phyloP scores from a whole-genome alignment of 2,797 vertebrate species.

The Sebastes hubbsi region DNA sequence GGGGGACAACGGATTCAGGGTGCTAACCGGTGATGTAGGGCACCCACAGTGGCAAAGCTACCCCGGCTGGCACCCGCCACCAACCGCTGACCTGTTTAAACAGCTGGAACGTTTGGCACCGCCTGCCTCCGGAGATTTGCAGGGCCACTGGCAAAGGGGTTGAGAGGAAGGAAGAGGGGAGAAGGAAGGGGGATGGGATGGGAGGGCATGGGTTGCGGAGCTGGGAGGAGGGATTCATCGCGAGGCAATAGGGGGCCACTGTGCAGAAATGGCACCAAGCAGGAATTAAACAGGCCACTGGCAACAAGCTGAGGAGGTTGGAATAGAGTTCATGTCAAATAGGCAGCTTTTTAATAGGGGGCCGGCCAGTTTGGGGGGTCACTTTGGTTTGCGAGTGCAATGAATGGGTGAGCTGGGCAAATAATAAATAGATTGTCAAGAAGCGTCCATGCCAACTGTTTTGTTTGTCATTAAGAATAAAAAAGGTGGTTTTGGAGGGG shows the following conservation, averaged over 20 bases:
- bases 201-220: background rate
- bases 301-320: constrained; percentile 43
- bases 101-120: constrained; percentile 75
- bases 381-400: constrained; percentile 6
- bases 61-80: constrained; percentile 45
- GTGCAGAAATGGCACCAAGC: constrained; percentile 62
- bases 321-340: constrained; percentile 51
- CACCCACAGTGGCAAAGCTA: constrained; percentile 56
- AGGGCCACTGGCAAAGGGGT: constrained; percentile 58
- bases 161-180: constrained; percentile 59
- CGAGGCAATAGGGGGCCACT: constrained; percentile 53
- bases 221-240: constrained; percentile 34
- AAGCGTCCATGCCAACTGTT: constrained; percentile 24
- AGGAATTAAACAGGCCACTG: constrained; percentile 66
- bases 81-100: constrained; percentile 77
- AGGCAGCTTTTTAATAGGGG: constrained; percentile 35
- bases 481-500: background rate
- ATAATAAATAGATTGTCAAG: constrained; percentile 40
- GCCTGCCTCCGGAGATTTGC: constrained; percentile 69
- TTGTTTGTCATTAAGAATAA: constrained; percentile 31
- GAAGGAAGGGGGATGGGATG: constrained; percentile 8
- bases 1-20: constrained; percentile 23
- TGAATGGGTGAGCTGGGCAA: constrained; percentile 27
- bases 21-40: constrained; percentile 52
- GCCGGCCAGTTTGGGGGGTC: constrained; percentile 12